phyloP scores from a whole-genome alignment of 2,113 vertebrate genomes.

The Lophura nycthemera region DNA sequence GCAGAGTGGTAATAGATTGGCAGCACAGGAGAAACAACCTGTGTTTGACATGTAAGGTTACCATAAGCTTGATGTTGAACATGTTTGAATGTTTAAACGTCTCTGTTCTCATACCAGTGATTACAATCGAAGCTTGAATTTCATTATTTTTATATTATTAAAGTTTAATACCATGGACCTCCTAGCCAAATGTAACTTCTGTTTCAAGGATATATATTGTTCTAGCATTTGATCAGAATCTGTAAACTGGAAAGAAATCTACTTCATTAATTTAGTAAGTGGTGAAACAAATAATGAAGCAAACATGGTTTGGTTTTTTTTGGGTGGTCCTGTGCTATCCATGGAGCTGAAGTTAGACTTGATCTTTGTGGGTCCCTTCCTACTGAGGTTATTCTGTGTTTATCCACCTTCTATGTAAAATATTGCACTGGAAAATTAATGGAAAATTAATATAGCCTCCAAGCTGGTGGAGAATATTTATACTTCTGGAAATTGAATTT shows the following conservation, averaged over 20 bases:
- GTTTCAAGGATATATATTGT: neutral
- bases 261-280: neutral
- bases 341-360: too few species aligned
- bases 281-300: neutral
- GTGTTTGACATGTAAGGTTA: neutral
- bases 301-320: neutral
- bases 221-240: neutral
- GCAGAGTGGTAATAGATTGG: neutral
- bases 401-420: neutral
- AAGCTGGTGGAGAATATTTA: neutral
- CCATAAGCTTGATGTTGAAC: neutral
- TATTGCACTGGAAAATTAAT: neutral
- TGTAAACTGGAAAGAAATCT: neutral
- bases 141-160: neutral
- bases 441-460: neutral
- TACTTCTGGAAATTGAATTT: neutral
- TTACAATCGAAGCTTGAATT: neutral
- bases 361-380: too few species aligned
- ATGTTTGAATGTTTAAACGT: neutral
- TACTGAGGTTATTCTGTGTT: neutral
- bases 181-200: neutral
- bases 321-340: too few species aligned
- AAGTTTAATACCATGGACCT: neutral
- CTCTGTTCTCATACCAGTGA: neutral
- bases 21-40: neutral